These are phyloP conservation scores for Coreius guichenoti DNA, from an alignment of 2,797 vertebrate genomes.

Conservation along the genomic window DNA sequence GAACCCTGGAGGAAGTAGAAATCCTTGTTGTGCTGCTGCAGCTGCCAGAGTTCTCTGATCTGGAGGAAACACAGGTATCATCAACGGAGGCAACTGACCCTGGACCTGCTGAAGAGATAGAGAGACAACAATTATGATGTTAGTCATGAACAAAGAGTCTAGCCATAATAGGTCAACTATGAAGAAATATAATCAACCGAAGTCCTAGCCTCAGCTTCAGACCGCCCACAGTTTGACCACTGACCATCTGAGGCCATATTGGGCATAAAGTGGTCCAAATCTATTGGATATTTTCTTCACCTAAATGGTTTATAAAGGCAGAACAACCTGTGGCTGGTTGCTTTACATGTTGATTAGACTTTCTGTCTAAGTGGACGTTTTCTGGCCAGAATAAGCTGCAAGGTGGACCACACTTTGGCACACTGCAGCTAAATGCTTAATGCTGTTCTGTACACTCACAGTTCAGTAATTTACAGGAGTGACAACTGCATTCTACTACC, in stretches of 20 bases:
- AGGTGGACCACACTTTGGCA: neutral
- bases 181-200: neutral
- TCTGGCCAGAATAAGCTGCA: neutral
- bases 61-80: slow-evolving; percentile 98
- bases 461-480: neutral
- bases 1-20: slow-evolving; percentile 96
- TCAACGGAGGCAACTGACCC: slow-evolving; percentile 96
- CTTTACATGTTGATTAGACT: neutral
- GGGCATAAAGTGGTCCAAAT: neutral
- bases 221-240: neutral
- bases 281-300: neutral
- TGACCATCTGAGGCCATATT: neutral
- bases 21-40: slow-evolving; percentile 97
- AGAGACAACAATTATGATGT: slow-evolving; percentile 73
- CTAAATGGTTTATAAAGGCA: neutral
- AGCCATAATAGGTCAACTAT: neutral
- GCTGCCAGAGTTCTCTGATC: slow-evolving; percentile 96
- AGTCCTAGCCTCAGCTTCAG: neutral
- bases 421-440: neutral
- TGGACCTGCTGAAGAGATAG: slow-evolving; percentile 92
- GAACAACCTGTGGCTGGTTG: neutral
- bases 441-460: neutral
- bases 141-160: neutral
- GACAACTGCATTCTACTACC: neutral
- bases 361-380: neutral